Conservation (phyloP, 2,888 invertebrate genomes). For the Trissolcus brochymenae region DNA sequence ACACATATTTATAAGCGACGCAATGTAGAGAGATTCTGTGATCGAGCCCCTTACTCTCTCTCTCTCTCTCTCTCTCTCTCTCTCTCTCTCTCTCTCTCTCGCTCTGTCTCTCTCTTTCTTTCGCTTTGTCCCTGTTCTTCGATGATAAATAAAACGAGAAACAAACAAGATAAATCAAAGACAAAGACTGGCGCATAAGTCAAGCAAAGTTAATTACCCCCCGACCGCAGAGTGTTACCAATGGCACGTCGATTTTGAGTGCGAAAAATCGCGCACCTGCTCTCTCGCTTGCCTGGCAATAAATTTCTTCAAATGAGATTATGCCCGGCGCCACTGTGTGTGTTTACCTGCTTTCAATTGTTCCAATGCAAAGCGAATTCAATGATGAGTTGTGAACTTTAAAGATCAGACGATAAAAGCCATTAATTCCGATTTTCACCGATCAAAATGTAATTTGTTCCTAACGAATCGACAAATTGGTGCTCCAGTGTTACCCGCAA, state of each 20-base stretch:
- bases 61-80: background rate
- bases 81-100: too few species aligned
- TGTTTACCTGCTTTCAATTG: slow-evolving; percentile 13
- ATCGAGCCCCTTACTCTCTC: slow-evolving; percentile 38
- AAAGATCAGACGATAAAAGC: slow-evolving; percentile 8
- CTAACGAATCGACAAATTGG: too few species aligned
- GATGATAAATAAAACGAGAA: slow-evolving; percentile 1
- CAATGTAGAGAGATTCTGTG: slow-evolving; percentile 10
- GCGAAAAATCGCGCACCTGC: slow-evolving; percentile 16
- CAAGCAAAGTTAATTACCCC: background rate
- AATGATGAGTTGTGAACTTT: slow-evolving; percentile 5
- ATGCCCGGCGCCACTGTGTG: slow-evolving; percentile 1
- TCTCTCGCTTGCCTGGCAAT: slow-evolving; percentile 10
- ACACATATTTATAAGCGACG: slow-evolving; percentile 6
- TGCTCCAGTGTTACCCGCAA: too few species aligned
- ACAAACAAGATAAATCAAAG: slow-evolving; percentile 30
- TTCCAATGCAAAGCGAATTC: slow-evolving; percentile 3
- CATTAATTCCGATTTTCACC: slow-evolving; percentile 2
- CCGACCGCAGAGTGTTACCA: slow-evolving; percentile 4
- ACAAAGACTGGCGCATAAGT: slow-evolving; percentile 14
- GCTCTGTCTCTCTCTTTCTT: background rate
- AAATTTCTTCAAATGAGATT: slow-evolving; percentile 21
- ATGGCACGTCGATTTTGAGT: slow-evolving; percentile 8
- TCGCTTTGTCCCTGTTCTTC: too few species aligned
- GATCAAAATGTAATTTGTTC: background rate